Base-by-base conservation (phyloP, 92 coral and sea anemone genomes). In the Galaxea fascicularis region DNA sequence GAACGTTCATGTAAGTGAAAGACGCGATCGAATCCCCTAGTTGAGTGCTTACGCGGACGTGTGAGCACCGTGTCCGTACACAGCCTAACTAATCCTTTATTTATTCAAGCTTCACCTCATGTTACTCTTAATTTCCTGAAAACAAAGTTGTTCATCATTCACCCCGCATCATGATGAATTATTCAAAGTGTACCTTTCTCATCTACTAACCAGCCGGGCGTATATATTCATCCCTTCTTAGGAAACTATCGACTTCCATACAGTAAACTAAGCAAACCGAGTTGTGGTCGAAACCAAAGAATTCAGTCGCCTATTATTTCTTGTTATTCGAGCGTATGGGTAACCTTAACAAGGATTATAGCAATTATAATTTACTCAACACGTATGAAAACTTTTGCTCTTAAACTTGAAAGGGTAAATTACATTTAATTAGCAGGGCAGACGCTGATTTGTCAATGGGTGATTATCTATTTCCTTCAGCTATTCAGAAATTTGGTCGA, bases 91-190 rank as follows among this genome's bases (percentile, higher is more conserved):
- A 22, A 71, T 46, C 76, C 24, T 46, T 45, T 46, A 47, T 71
- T 46, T 71, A 44, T 71, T 71, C 58, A 24, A 47, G n/a, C 31
- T 46, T 71, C 51, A 15, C 16, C 76, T 71, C 20, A 30, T 46
- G 45, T 45, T 21, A 12, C 20, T 30, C 10, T 12, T 65, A 22
- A 71, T 71, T 71, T 45, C 57, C 51, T 13, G 49, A 49, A 71
- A 71, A 24, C 31, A 46, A 46, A 71, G 25, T 71, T 10, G 76
- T 45, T 46, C 58, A 71, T 44, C 58, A 29, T 30, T 71, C 31
- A 10, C 26, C 57, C 20, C 30, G 18, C 27, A 44, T 11, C 6
- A 24, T 60, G 27, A 69, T 69, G 10, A 69, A 69, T 69, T 69
- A 69, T 69, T 69, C 24, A 69, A 20, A 69, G 74, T 20, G 24